Evolutionary conservation across 2,113 vertebrate species (phyloP), one percentile per base, ranked within the genome.

Genomic region (Phycodurus eques): DNA sequence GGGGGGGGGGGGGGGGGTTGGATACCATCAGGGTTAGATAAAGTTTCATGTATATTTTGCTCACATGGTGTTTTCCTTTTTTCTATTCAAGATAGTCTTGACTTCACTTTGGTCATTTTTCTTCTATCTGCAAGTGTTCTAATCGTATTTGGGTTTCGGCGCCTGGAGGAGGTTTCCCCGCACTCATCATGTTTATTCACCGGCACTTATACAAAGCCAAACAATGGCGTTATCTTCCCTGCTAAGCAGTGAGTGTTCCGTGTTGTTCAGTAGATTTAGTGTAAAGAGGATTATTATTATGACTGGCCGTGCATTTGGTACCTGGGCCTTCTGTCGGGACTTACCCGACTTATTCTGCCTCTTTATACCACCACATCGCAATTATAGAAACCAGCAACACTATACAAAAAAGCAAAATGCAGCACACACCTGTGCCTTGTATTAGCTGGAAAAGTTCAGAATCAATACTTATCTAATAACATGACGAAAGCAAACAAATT

Each of bases 261-360:
- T 84, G 80, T 74, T 82, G 74, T 77, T 80, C 68, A 78, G 79
- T 81, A 67, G 77, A 84, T 85, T 74, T 80, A 54, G 59, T 83
- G 77, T 63, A 80, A 86, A 87, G 85, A 87, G 76, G 86, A 88
- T 91, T 91, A 88, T 80, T 78, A 87, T 79, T 78, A 80, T 87
- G 85, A 88, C 80, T 42, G 11, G 12, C 20, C 11, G 12, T 59
- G 56, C n/a, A 59, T 57, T 59, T 27, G 22, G 22, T 59, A 59
- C 10, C n/a, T 22, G 10, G 56, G n/a, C 56, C 56, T 14, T 59
- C 5, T 59, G n/a, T 51, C 5, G 15, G 15, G 14, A 51, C 22
- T 59, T 59, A 59, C 49, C 20, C 4, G 15, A 51, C 6, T 51
- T 51, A 51, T 51, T 47, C 14, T 11, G 27, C 56, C 20, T 27